phyloP scores from a whole-genome alignment of 2,888 invertebrate species.

The Acrobasis suavella region DNA sequence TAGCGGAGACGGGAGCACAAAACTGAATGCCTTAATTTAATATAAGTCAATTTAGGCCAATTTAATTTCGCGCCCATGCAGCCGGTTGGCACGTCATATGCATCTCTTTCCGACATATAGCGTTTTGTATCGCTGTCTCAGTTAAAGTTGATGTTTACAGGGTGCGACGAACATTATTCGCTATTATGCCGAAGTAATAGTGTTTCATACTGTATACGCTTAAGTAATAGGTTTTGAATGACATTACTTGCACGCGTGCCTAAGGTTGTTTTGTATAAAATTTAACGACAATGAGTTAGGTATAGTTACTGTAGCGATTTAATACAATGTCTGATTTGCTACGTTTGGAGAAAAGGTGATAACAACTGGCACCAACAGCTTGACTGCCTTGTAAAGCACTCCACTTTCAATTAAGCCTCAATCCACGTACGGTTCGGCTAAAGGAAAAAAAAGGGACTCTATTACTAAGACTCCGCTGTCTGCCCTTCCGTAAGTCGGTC shows the following conservation, averaged over 20 bases:
- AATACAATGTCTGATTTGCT: too few relatives aligned
- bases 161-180: slow-evolving; percentile 25
- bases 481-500: too few relatives aligned
- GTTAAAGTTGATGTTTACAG: slow-evolving; percentile 36
- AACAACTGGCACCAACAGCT: too few relatives aligned
- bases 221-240: slow-evolving; percentile 19
- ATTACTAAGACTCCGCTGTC: too few relatives aligned
- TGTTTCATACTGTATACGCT: slow-evolving; percentile 18
- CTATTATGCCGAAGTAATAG: slow-evolving; percentile 26
- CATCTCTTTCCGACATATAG: slow-evolving; percentile 41
- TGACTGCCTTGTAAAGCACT: too few relatives aligned
- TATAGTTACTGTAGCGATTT: too few relatives aligned
- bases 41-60: slow-evolving; percentile 78
- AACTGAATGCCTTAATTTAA: slow-evolving; percentile 78
- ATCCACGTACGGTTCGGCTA: too few relatives aligned
- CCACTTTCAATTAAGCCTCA: too few relatives aligned
- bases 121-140: slow-evolving; percentile 34
- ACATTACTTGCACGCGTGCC: slow-evolving; percentile 12
- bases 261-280: background rate
- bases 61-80: slow-evolving; percentile 74
- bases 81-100: slow-evolving; percentile 51
- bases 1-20: slow-evolving; percentile 66
- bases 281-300: background rate
- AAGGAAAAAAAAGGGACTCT: too few relatives aligned
- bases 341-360: too few relatives aligned